Evolutionary conservation across 2,888 invertebrate species (phyloP), one percentile per base, ranked within the genome.

Genomic region (Napeogenes sylphis): DNA sequence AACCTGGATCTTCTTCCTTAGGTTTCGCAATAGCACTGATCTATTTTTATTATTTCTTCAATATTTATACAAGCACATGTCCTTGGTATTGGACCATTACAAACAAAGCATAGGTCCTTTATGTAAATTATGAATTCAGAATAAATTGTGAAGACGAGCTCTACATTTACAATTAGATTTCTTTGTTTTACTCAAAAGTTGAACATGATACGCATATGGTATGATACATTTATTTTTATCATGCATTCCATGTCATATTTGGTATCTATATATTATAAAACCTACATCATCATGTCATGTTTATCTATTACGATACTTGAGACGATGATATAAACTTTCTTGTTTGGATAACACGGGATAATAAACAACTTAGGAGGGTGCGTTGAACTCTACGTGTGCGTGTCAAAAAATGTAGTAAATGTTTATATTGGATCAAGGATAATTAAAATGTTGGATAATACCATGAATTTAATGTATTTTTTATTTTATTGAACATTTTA

Each of bases 11-110:
- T 64, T 60, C 67, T 73, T 69, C 63, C 71, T 68, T 64, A 54
- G 62, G 63, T 70, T 75, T 69, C 72, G 68, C 70, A 73, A 73
- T 73, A 72, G 66, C 63, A 69, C 73, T 75, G 72, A 68, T 69
- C 72, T 74, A 74, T 72, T 74, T 72, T 75, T 75, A 67, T 72
- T 66, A 71, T 77, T 80, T 80, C 78, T 69, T 73, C 77, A 73
- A 76, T 77, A 83, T 88, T 84, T 90, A 90, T 90, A 90, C 76
- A 70, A 71, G 61, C 67, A 61, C 62, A 53, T 75, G 87, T 87
- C 90, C 90, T 90, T 90, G 89, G 76, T 69, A 73, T 77, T 72
- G 74, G 80, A 85, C 86, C 86, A 85, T 84, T 85, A 85, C 85
- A 83, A 80, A 78, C 75, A 80, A 85, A 80, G 80, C 76, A 79